These are phyloP conservation scores for Python bivittatus DNA, from an alignment of 2,113 vertebrate species.

Conservation along the genomic window DNA sequence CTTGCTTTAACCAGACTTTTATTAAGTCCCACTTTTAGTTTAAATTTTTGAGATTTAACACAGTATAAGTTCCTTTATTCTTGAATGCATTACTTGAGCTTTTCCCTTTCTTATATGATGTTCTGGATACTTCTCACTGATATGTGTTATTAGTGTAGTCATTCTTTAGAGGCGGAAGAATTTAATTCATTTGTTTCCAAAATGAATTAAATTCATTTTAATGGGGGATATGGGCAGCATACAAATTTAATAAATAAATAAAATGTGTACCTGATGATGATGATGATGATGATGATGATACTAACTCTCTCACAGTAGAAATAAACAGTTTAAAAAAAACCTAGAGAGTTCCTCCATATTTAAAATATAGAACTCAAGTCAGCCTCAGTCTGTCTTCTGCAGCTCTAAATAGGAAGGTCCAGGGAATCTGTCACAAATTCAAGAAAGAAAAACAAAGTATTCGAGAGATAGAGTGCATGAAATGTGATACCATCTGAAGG, in stretches of 20 bases:
- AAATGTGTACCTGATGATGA: not conserved
- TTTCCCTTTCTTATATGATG: not conserved
- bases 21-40: not conserved
- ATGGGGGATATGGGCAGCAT: too few relatives aligned
- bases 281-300: not conserved
- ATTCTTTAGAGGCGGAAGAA: not conserved
- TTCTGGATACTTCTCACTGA: not conserved
- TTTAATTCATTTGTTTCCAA: not conserved
- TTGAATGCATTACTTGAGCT: not conserved
- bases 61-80: not conserved
- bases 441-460: not conserved
- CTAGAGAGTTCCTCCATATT: not conserved
- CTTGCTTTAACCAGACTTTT: not conserved
- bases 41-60: not conserved
- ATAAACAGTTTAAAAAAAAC: not conserved
- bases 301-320: not conserved
- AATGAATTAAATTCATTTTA: too few relatives aligned
- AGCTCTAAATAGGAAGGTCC: not conserved
- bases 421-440: not conserved
- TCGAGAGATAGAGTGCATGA: not conserved
- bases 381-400: not conserved
- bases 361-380: not conserved
- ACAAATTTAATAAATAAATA: too few relatives aligned
- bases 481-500: not conserved
- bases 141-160: not conserved